These are phyloP conservation scores for Melanerpes aurifrons DNA, from an alignment of 2,113 vertebrate genomes.

Conservation along the genomic window DNA sequence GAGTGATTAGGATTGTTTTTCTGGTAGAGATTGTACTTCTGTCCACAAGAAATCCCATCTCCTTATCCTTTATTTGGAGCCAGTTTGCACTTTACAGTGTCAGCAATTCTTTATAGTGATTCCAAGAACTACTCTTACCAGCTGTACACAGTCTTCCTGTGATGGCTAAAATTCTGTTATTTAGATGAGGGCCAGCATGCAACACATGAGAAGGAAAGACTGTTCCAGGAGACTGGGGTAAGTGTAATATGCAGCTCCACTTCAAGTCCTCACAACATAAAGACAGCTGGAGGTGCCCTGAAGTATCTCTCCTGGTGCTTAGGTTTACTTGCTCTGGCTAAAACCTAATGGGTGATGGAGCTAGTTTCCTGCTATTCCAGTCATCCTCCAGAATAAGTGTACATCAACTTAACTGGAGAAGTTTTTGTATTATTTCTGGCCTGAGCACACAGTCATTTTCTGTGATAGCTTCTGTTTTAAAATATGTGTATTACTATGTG, in stretches of 20 bases:
- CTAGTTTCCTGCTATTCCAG: neutral
- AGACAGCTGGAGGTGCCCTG: neutral
- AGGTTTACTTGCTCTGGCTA: neutral
- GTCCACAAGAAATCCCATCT: neutral
- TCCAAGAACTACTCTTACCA: neutral
- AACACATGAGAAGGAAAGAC: neutral
- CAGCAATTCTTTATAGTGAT: neutral
- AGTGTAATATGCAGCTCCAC: neutral
- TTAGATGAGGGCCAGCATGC: neutral
- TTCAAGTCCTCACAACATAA: neutral
- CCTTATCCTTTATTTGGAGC: neutral
- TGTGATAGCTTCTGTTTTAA: neutral
- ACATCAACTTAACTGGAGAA: neutral
- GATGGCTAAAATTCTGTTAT: neutral
- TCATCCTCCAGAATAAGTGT: rapidly evolving
- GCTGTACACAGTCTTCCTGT: neutral
- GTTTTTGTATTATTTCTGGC: neutral
- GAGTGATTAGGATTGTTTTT: neutral
- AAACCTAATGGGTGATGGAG: neutral
- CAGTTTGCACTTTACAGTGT: neutral
- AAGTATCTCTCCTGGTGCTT: neutral
- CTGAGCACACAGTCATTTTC: neutral
- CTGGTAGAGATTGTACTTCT: neutral
- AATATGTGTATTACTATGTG: neutral
- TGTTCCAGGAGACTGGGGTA: neutral